These are phyloP conservation scores for Psephotus haematonotus DNA, from an alignment of 2,113 vertebrate genomes.

Conservation along the genomic window DNA sequence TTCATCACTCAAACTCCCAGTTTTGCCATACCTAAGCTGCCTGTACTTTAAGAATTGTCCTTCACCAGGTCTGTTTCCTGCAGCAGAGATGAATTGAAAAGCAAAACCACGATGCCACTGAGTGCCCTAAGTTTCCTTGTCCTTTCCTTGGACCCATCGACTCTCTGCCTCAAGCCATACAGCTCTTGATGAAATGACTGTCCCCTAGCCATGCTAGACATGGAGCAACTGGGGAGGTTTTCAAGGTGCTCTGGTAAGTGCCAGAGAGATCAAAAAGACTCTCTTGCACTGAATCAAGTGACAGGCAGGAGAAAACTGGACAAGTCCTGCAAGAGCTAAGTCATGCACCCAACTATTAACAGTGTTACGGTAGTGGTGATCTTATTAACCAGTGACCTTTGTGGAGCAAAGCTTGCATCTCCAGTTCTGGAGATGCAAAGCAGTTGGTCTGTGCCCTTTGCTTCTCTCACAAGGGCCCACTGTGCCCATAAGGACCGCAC, in stretches of 20 bases:
- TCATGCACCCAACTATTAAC: not conserved
- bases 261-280: not conserved
- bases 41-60: no score
- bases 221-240: not conserved
- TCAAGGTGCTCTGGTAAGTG: not conserved
- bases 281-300: not conserved
- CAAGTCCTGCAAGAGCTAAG: not conserved
- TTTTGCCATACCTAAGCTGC: not conserved
- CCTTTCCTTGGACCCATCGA: not conserved
- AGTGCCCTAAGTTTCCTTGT: not conserved
- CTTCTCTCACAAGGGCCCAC: not conserved
- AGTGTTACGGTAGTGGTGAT: not conserved
- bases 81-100: not conserved
- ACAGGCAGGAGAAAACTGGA: not conserved
- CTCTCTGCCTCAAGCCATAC: not conserved
- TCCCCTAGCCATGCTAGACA: not conserved
- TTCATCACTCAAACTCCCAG: not conserved
- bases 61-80: not conserved
- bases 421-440: not conserved
- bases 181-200: fast-evolving
- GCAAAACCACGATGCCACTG: not conserved
- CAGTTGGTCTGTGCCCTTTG: not conserved
- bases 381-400: not conserved
- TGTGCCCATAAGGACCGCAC: not conserved
- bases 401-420: not conserved